Base-by-base conservation (phyloP, 2,797 vertebrate species). In the Mormyrus hasselquistii region DNA sequence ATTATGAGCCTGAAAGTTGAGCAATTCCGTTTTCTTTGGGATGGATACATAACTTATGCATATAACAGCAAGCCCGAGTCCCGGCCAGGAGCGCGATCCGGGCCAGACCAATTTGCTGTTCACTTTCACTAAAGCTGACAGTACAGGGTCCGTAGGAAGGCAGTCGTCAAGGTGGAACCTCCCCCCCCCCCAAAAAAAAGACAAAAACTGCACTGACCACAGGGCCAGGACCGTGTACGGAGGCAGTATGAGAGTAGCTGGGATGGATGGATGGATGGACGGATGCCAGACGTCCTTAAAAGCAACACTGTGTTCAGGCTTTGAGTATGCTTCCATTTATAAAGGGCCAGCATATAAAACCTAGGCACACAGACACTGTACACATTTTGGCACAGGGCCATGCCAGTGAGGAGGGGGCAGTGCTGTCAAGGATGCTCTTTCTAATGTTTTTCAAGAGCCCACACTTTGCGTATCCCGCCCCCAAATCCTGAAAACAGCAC, bases 261-360 rank as follows among this genome's bases (percentile, higher is more conserved):
- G 25, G 59, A 73, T 50, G 65, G 62, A 88, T 69, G 65, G 62
- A 88, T 69, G 59, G 88, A 89, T 69, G 62, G 22, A 69, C 14
- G 62, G 62, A 69, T 69, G 62, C 14, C 88, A 89, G 34, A 12
- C 44, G 19, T 25, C 44, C 50, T 85, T 69, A 89, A 86, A 44
- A 86, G 38, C 79, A 86, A 89, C 82, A 65, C 82, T 9, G 44
- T 19, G 19, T 65, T 55, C 88, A 69, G 79, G 10, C 79, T 29
- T 41, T 16, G 44, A 84, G 41, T 83, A n/a, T 4, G 25, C 57
- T 86, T 73, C 88, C 47, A 76, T 89, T 86, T 87, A 69, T 89
- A 59, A 52, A 57, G 19, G 19, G 7, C 55, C 55, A 7, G 55
- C 19, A 0, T 57, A n/a, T n/a, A n/a, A 57, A 57, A 57, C 19